phyloP scores from a whole-genome alignment of 2,113 vertebrate genomes.

The Pteruthius melanotis region DNA sequence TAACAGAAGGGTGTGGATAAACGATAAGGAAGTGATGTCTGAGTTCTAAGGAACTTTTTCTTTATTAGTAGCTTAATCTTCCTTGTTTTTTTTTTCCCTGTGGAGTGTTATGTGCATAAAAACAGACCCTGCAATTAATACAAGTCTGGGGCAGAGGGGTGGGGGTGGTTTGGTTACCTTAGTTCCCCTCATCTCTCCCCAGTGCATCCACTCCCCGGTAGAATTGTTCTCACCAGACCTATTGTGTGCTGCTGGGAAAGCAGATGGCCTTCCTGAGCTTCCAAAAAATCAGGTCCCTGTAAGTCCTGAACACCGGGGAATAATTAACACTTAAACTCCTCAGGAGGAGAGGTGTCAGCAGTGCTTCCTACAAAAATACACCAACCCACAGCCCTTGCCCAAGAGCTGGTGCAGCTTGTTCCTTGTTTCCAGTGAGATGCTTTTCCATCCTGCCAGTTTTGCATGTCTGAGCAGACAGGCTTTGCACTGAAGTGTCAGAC shows the following conservation, averaged over 20 bases:
- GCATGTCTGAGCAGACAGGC: neutral
- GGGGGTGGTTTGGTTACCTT: neutral
- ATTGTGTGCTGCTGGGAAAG: neutral
- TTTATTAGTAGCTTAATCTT: neutral
- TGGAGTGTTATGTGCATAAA: neutral
- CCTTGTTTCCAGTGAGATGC: neutral
- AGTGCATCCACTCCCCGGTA: neutral
- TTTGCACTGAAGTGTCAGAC: neutral
- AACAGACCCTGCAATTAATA: neutral
- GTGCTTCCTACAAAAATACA: neutral
- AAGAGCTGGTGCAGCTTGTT: neutral
- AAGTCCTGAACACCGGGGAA: neutral
- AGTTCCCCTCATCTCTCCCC: neutral
- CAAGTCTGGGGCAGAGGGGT: rapidly evolving
- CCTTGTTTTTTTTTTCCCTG: rapidly evolving
- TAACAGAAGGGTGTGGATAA: neutral
- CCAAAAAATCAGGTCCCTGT: neutral
- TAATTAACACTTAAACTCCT: constrained; percentile 21
- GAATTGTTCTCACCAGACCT: neutral
- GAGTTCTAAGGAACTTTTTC: neutral
- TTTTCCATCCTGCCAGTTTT: neutral
- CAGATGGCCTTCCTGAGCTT: constrained; percentile 36
- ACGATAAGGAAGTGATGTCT: neutral
- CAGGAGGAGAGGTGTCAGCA: neutral
- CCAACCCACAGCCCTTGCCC: neutral